Evolutionary conservation across 2,797 vertebrate genomes (phyloP), one percentile per base, ranked within the genome.

Genomic region (Petrocephalus schoutedeni): DNA sequence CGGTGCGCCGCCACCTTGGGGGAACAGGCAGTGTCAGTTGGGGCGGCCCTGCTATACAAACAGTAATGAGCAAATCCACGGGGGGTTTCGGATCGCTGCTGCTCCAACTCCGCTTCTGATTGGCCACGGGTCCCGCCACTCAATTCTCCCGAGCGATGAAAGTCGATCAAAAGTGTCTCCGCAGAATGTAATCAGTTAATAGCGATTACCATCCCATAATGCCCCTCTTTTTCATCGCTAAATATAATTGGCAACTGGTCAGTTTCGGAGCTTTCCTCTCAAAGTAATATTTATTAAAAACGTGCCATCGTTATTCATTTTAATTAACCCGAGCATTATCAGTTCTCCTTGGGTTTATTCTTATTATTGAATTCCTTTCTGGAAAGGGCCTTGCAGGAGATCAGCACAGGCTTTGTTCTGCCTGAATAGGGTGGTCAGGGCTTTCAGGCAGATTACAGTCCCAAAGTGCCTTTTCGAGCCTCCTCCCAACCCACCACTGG

Each of bases 281-380:
- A 16, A 41, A 58, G 71, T 58, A 87, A 67, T 51, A 87, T 82
- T 57, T 58, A 71, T 87, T 83, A 88, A 88, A 74, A 82, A 87
- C 45, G 74, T 32, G 59, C 71, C 87, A 10, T 32, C 32, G 74
- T 87, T 54, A 80, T 82, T 82, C 74, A 57, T n/a, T 87, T 87
- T 82, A 56, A 87, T 87, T 87, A 82, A 82, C 87, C 19, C 71
- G 1, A 23, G 71, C 57, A 16, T 87, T 87, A 58, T 87, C 54
- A 82, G 41, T 87, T 87, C 71, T 56, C n/a, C 74, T 54, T 58
- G 74, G 53, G 57, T 56, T 82, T 82, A 36, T 82, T 87, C 87
- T 77, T 74, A 74, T 71, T 71, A 71, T 74, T 74, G 67, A 74
- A 74, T 74, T 74, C 41, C 19, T 51, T 83, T 51, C 49, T 51